Evolutionary conservation across 2,113 vertebrate genomes (phyloP), one percentile per base, ranked within the genome.

Genomic region (Tachysurus fulvidraco): DNA sequence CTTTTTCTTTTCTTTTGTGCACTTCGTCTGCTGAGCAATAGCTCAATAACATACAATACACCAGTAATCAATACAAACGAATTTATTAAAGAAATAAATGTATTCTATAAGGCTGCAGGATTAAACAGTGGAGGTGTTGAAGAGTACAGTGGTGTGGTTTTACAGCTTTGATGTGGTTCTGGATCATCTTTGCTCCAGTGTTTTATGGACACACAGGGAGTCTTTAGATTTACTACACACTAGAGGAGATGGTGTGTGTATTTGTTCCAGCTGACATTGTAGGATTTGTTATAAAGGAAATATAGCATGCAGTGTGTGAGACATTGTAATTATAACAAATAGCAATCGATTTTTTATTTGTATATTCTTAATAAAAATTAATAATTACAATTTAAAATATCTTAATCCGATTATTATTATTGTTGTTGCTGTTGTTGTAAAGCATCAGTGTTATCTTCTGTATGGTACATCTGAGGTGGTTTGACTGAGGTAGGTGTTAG

Each of bases 401-500:
- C 62, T n/a, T 4, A 65, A 28, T 28, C 14, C 11, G 12, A 65
- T 12, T 14, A 28, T 28, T 28, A 28, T 28, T 28, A 28, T 28
- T 46, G 52, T 60, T 81, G 36, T 21, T 54, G 17, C 10, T 21
- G 12, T 19, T n/a, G n/a, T 36, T 44, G 25, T 59, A 46, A 25
- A 36, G 52, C 12, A 59, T 76, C 54, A 62, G 8, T 62, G 25
- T 4, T 23, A 4, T 17, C 54, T 78, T 8, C n/a, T 14, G 17
- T 54, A 9, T 83, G 23, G n/a, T 85, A 59, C 81, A 78, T 85
- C 5, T 36, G 36, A 36, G 78, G 69, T 88, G 83, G 83, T 67
- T 67, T 44, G 86, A 54, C 50, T 60, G 77, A 85, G 87, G 83
- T 77, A 83, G 46, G 84, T 55, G 52, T 55, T 55, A 30, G 52